A percentile compares a stretch with the other conserved stretches of the same genome.
Conservation (phyloP, 2,113 vertebrate genomes). For the Falcunculus frontatus region DNA sequence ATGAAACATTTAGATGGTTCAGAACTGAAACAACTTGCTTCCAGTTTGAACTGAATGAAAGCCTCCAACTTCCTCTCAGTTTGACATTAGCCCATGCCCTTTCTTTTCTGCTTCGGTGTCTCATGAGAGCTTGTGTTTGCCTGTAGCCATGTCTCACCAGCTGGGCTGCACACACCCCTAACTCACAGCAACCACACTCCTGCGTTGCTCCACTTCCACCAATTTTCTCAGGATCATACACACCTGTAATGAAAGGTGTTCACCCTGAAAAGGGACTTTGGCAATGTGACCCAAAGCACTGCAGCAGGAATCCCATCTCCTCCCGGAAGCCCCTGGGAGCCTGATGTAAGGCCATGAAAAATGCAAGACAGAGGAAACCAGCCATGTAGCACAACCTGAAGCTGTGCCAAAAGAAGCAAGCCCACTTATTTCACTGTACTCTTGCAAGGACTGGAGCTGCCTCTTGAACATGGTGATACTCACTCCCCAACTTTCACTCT, state of each 20-base stretch:
- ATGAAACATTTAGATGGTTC: neutral
- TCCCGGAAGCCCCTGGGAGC: neutral
- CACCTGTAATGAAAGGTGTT: neutral
- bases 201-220: fast-evolving
- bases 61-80: neutral
- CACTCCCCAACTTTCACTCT: neutral
- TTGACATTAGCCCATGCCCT: neutral
- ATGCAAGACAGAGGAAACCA: neutral
- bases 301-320: neutral
- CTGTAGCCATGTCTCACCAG: neutral
- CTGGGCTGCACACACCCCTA: neutral
- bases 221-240: neutral
- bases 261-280: neutral
- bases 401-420: neutral
- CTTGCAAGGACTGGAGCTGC: neutral
- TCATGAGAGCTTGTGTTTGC: neutral
- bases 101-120: neutral
- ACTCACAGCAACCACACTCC: neutral
- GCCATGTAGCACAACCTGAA: neutral
- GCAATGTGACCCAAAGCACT: neutral
- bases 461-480: neutral
- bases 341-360: neutral
- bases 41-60: neutral
- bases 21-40: neutral
- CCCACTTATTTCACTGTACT: neutral